phyloP scores from a whole-genome alignment of 2,797 vertebrate species.

The Vipera ursinii region DNA sequence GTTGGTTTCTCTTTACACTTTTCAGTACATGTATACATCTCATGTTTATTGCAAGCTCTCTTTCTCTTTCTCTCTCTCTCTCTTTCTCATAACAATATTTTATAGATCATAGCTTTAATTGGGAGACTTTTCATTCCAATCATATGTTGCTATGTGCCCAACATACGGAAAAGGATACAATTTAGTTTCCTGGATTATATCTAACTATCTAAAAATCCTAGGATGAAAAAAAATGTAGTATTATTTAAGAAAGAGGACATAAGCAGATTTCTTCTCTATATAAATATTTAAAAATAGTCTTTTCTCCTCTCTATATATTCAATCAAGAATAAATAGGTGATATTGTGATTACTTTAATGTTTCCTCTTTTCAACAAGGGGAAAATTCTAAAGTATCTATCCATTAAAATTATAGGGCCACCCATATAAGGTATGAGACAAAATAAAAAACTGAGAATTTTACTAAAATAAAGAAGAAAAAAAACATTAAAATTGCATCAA shows the following conservation, averaged over 20 bases:
- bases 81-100: not conserved
- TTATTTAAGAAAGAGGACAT: not conserved
- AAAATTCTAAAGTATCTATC: not conserved
- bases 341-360: not conserved
- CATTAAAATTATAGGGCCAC: not conserved
- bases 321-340: not conserved
- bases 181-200: constrained; percentile 6
- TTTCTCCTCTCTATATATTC: not conserved
- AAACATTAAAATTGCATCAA: not conserved
- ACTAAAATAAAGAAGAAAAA: not conserved
- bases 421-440: not conserved
- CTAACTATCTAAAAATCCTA: constrained; percentile 3
- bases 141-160: not conserved
- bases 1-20: not conserved
- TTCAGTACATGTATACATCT: not conserved
- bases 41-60: not conserved
- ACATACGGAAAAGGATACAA: not conserved
- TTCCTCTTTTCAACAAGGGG: not conserved
- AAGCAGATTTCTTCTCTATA: not conserved
- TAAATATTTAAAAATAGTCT: not conserved
- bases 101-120: not conserved
- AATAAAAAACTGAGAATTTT: not conserved
- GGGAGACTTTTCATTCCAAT: not conserved
- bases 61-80: not conserved
- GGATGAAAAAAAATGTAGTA: not conserved